Percentiles rank a stretch among this genome's conserved stretches.
Evolutionary conservation across 2,888 invertebrate genomes (phyloP).

Genomic region (Eupithecia vulgata): DNA sequence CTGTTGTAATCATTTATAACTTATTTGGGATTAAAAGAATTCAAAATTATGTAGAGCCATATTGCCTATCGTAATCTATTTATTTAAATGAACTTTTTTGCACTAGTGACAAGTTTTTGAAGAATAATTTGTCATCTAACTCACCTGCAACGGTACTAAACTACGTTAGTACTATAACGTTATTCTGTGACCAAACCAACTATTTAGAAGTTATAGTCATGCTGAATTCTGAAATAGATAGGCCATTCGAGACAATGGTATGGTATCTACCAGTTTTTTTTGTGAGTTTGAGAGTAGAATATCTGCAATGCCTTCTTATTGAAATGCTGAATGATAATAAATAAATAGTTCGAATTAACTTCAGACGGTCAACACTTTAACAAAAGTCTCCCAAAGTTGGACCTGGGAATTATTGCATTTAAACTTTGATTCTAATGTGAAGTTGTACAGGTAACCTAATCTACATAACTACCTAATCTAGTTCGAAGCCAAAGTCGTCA

Average conservation of each 20-base stretch:
- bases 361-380: neutral
- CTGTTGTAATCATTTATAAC: neutral
- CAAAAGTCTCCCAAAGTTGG: neutral
- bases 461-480: slow-evolving; percentile 33
- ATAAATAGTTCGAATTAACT: neutral
- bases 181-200: neutral
- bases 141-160: neutral
- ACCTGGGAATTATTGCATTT: neutral
- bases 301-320: neutral
- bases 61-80: neutral
- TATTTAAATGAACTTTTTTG: neutral
- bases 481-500: slow-evolving; percentile 43
- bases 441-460: slow-evolving; percentile 18
- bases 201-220: neutral
- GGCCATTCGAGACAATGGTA: neutral
- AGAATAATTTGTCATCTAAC: no score
- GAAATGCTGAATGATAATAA: neutral
- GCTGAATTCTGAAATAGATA: neutral
- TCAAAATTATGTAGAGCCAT: neutral
- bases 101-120: no score
- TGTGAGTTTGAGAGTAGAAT: no score
- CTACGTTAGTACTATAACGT: no score
- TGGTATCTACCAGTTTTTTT: neutral
- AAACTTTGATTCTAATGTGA: slow-evolving; percentile 17
- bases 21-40: neutral